Evolutionary conservation across 2,113 vertebrate genomes (phyloP), one percentile per base, ranked within the genome.

Genomic region (Notothenia coriiceps): DNA sequence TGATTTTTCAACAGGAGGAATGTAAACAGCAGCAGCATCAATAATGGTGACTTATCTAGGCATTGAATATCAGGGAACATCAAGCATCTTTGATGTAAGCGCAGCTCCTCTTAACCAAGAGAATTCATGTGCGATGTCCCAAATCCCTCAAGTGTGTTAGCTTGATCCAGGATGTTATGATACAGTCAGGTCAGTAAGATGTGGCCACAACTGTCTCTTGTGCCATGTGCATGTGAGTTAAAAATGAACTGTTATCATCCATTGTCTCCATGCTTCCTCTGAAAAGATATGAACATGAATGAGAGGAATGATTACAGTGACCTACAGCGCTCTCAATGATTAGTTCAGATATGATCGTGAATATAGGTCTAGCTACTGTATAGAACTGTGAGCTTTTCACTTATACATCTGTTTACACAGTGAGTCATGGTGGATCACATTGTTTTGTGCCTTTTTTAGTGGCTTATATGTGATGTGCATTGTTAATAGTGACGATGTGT

Each of bases 371-470:
- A 5, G 5, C 6, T 40, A 40, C 35, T 6, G 35, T 40, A 40
- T 40, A 40, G 5, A 7, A 25, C 14, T 35, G 4, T 10, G 25
- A 0, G 18, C 2, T 65, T 14, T 63, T 47, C 18, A 6, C 10
- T 3, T 29, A 33, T 25, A 49, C 14, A 47, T 71, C 56, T 20
- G 18, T 14, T 68, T 35, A 57, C 72, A 65, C 13, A 52, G 59
- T 69, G 60, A 80, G 65, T 83, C 69, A 78, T 7, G 15, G 46
- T 52, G 72, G 63, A 52, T 82, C 66, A 72, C 22, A 10, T 40
- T 81, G 49, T 61, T 72, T 65, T 51, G 56, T 59, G 69, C 72
- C 67, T 79, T 60, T 15, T 55, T 75, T 85, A 67, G 74, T 69
- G 74, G 35, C 35, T 35, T 6, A 35, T 35, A 35, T 35, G 35